Conservation (phyloP, 2,113 vertebrate species). For the Australoheros scitulus region DNA sequence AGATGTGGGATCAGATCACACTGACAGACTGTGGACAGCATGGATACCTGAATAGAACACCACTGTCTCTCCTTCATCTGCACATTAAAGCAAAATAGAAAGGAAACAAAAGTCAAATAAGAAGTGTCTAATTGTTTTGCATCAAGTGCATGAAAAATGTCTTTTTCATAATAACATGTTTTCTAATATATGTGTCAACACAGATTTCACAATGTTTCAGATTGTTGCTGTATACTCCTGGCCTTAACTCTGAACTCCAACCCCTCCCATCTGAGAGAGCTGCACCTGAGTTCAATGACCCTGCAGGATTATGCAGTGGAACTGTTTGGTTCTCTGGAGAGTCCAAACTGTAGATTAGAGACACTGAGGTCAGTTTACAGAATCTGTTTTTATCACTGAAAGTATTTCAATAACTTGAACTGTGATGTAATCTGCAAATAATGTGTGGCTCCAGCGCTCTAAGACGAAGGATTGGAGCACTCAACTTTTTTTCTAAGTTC, state of each 20-base stretch:
- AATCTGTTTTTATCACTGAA: neutral
- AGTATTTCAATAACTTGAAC: neutral
- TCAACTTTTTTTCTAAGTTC: too few species aligned
- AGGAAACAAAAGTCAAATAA: neutral
- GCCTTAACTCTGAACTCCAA: neutral
- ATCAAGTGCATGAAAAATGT: neutral
- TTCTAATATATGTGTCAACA: neutral
- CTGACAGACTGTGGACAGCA: too few species aligned
- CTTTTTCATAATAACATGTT: neutral
- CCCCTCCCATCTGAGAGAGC: neutral
- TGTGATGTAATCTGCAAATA: neutral
- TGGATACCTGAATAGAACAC: too few species aligned
- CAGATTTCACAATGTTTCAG: neutral
- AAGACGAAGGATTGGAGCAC: too few species aligned
- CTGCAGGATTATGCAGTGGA: neutral
- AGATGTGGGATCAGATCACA: too few species aligned
- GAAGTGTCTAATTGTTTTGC: neutral
- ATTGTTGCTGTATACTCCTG: rapidly evolving
- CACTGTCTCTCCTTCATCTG: too few species aligned
- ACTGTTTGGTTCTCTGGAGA: rapidly evolving
- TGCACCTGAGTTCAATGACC: neutral
- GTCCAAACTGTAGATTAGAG: too few species aligned
- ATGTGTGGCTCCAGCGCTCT: too few species aligned
- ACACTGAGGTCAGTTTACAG: neutral
- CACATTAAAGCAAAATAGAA: too few species aligned